These are phyloP conservation scores for Osedax frankpressi DNA, from an alignment of 2,888 invertebrate species.

Conservation along the genomic window DNA sequence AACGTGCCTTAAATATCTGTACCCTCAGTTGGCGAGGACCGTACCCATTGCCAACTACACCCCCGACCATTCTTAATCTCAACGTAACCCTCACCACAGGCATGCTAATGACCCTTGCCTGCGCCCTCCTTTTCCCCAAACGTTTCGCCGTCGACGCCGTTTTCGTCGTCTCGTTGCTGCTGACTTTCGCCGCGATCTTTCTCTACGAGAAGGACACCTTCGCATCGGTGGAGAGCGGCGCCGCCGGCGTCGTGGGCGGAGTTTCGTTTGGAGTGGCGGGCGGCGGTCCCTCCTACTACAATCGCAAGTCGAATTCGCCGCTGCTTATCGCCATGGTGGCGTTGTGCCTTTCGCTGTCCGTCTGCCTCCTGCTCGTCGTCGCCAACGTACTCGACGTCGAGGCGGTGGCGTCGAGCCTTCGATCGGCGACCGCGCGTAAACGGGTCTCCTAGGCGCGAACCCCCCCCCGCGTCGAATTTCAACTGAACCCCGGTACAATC, in stretches of 20 bases:
- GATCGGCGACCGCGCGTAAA: neutral
- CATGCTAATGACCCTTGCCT: constrained; percentile 13
- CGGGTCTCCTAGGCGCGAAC: too few species aligned
- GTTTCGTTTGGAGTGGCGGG: neutral
- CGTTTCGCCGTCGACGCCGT: constrained; percentile 14
- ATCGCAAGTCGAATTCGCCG: neutral
- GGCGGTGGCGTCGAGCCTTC: neutral
- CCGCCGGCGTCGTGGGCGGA: neutral
- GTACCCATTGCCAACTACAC: too few species aligned
- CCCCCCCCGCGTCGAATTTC: too few species aligned
- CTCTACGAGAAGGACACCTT: constrained; percentile 16
- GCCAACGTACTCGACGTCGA: neutral
- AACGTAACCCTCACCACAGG: too few species aligned
- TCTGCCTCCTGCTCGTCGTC: neutral
- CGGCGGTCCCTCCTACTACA: neutral
- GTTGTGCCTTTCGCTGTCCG: neutral
- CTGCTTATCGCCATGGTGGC: neutral
- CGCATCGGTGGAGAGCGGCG: neutral
- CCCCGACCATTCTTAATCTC: neutral
- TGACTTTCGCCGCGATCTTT: constrained; percentile 16
- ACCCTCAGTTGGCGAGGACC: too few species aligned
- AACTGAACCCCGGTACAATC: too few species aligned
- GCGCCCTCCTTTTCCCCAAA: constrained; percentile 15
- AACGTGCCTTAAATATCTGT: too few species aligned
- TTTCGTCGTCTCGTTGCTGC: constrained; percentile 13